Percentiles rank a stretch among this genome's conserved stretches.
Conservation (phyloP, 1,140 invertebrate species). For the Octopus bimaculoides region DNA sequence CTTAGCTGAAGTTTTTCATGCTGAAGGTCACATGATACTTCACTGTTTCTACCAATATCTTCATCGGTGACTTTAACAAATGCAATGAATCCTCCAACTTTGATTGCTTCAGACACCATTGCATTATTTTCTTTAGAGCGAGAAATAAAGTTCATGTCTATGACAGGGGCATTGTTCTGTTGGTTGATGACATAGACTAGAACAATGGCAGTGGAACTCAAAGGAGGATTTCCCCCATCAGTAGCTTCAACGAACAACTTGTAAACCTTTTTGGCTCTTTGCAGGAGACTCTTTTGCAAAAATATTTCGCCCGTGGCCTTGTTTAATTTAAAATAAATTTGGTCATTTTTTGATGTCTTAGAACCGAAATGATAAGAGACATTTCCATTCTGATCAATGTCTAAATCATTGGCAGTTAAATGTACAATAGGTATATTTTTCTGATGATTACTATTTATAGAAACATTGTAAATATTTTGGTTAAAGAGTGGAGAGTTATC, state of each 20-base stretch:
- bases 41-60: slow-evolving; percentile 56
- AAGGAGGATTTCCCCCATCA: slow-evolving; percentile 71
- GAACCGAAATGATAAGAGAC: slow-evolving; percentile 69
- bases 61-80: slow-evolving; percentile 63
- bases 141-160: slow-evolving; percentile 82
- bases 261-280: slow-evolving; percentile 63
- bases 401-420: slow-evolving; percentile 40
- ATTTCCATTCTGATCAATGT: slow-evolving; percentile 46
- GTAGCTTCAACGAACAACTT: slow-evolving; percentile 71
- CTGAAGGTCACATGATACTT: slow-evolving; percentile 63
- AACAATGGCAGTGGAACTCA: slow-evolving; percentile 90
- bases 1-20: slow-evolving; percentile 64
- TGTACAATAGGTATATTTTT: slow-evolving; percentile 77
- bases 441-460: slow-evolving; percentile 22
- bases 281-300: slow-evolving; percentile 23
- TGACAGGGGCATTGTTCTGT: slow-evolving; percentile 91
- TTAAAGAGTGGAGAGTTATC: slow-evolving; percentile 38
- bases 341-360: slow-evolving; percentile 85
- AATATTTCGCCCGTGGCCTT: slow-evolving; percentile 27
- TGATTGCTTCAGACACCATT: slow-evolving; percentile 82
- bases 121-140: slow-evolving; percentile 87
- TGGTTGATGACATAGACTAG: slow-evolving; percentile 86
- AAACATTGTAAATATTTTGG: slow-evolving; percentile 29
- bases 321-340: slow-evolving; percentile 79
- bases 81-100: slow-evolving; percentile 77